Conservation (phyloP, 2,888 invertebrate species). For the Acleris literana region DNA sequence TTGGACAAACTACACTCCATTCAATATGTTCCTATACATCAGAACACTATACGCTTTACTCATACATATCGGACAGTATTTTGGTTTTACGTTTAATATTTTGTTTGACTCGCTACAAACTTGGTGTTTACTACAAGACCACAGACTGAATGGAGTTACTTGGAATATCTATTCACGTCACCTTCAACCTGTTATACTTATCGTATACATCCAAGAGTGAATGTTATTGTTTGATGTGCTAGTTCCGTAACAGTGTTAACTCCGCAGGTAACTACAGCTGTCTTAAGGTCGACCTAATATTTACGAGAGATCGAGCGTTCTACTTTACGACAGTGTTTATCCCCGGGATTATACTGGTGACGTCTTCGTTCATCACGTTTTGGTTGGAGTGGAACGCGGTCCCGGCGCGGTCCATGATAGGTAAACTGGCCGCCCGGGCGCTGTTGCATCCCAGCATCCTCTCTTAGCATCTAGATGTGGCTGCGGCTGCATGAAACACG, state of each 20-base stretch:
- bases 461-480: conserved; percentile 62
- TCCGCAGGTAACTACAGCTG: conserved; percentile 94
- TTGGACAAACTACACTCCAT: conserved; percentile 53
- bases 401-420: conserved; percentile 95
- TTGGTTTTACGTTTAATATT: conserved; percentile 56
- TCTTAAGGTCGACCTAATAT: conserved; percentile 92
- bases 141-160: conserved; percentile 84
- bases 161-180: conserved; percentile 69
- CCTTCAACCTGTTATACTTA: conserved; percentile 43
- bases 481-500: conserved; percentile 78
- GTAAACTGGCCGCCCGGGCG: conserved; percentile 73
- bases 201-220: conserved; percentile 40
- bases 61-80: conserved; percentile 77
- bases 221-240: conserved; percentile 32
- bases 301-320: conserved; percentile 94
- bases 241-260: conserved; percentile 63
- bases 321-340: conserved; percentile 96
- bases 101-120: conserved; percentile 40
- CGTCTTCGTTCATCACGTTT: conserved; percentile 93
- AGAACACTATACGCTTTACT: conserved; percentile 82
- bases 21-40: conserved; percentile 58
- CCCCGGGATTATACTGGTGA: conserved; percentile 94
- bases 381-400: conserved; percentile 97
- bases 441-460: conserved; percentile 47
- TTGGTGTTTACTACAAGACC: conserved; percentile 66